Evolutionary conservation across 2,888 invertebrate genomes (phyloP).

Genomic region (Drosophila greeni): DNA sequence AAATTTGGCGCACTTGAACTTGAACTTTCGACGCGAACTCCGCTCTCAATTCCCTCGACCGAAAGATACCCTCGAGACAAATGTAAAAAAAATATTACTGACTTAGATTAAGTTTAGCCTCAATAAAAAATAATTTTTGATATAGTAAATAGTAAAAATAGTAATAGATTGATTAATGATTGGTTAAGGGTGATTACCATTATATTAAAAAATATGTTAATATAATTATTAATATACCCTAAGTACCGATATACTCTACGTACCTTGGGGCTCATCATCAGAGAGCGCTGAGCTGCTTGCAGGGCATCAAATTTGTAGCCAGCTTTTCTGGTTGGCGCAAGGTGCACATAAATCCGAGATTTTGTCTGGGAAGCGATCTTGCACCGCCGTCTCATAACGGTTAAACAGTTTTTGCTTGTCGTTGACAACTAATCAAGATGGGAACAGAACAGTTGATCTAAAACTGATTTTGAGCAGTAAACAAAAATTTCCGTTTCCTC

Average conservation of each 20-base stretch:
- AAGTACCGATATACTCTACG: background rate
- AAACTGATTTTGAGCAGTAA: slow-evolving; percentile 36
- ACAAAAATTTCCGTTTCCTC: slow-evolving; percentile 41
- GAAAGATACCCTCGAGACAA: background rate
- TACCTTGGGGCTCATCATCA: too few relatives aligned
- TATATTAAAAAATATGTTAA: too few relatives aligned
- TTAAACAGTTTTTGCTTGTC: slow-evolving; percentile 22
- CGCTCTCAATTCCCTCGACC: background rate
- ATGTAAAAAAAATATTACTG: background rate
- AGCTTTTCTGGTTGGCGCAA: slow-evolving; percentile 19
- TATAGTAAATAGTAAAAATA: too few relatives aligned
- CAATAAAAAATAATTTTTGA: too few relatives aligned
- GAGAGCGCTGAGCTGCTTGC: slow-evolving; percentile 3
- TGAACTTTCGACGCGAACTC: slow-evolving; percentile 55
- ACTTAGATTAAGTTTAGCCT: background rate
- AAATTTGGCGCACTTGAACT: slow-evolving; percentile 65
- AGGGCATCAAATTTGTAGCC: slow-evolving; percentile 18
- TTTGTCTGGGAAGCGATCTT: slow-evolving; percentile 14
- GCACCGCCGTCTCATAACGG: slow-evolving; percentile 26
- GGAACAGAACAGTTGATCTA: slow-evolving; percentile 25
- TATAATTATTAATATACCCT: too few relatives aligned
- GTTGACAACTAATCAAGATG: slow-evolving; percentile 43
- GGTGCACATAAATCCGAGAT: slow-evolving; percentile 17
- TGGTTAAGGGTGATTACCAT: background rate
- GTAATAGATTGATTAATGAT: too few relatives aligned